Evolutionary conservation across 1,140 invertebrate species (phyloP).

Genomic region (Scaptodrosophila lebanonensis): DNA sequence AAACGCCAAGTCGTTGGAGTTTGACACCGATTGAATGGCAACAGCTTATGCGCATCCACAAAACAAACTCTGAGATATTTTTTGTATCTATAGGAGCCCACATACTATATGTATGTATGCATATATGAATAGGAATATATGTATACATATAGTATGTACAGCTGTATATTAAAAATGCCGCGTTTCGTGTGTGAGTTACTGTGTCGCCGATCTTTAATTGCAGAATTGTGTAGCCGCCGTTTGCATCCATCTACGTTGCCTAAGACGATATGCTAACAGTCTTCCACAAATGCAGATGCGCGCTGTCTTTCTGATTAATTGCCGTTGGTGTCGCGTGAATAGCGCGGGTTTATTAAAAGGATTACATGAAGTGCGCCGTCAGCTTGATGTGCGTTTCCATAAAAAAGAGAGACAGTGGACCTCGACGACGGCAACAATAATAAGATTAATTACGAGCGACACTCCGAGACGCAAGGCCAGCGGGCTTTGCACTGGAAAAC

Average conservation of each 20-base stretch:
- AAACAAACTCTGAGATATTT: no score
- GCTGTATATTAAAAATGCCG: no score
- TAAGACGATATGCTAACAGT: constrained; percentile 8
- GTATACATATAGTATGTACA: neutral
- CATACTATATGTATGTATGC: neutral
- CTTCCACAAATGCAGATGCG: neutral
- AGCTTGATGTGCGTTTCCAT: constrained; percentile 29
- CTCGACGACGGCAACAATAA: constrained; percentile 24
- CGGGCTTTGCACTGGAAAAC: no score
- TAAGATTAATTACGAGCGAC: constrained; percentile 64
- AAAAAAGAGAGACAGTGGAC: constrained; percentile 19
- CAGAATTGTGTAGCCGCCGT: constrained; percentile 48
- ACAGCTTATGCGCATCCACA: constrained; percentile 9
- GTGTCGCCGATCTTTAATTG: constrained; percentile 61
- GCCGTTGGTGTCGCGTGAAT: constrained; percentile 54
- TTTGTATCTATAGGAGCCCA: no score
- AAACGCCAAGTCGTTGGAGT: constrained; percentile 18
- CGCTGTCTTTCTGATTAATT: constrained; percentile 61
- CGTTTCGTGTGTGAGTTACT: constrained; percentile 36
- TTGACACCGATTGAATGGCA: constrained; percentile 60
- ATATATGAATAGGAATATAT: neutral
- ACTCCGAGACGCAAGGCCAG: constrained; percentile 7
- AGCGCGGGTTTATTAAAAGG: constrained; percentile 66
- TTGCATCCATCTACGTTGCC: neutral
- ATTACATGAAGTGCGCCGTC: constrained; percentile 49